These are phyloP conservation scores for Patella ulyssiponensis DNA, from an alignment of 2,888 invertebrate genomes.

Conservation along the genomic window DNA sequence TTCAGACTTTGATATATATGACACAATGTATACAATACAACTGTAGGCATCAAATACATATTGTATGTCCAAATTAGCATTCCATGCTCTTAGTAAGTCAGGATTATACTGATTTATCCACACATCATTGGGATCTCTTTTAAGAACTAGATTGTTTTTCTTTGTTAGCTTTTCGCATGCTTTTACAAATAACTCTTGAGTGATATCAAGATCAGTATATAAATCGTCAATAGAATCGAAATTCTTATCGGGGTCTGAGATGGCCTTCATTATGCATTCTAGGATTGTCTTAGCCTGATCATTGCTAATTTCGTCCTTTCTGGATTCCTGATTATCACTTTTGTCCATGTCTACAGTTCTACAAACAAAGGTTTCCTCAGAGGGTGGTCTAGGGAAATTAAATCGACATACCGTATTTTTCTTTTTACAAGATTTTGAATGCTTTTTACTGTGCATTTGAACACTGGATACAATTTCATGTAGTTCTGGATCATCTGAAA, in stretches of 20 bases:
- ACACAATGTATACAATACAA: conserved; percentile 41
- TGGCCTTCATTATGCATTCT: not conserved
- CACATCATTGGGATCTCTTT: conserved; percentile 12
- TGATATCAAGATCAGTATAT: not conserved
- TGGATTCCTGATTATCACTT: not conserved
- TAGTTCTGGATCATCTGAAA: conserved; percentile 22
- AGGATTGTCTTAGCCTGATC: not conserved
- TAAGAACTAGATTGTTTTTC: not conserved
- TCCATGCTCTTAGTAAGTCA: conserved; percentile 5
- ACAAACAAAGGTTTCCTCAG: not conserved
- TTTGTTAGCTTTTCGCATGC: not conserved
- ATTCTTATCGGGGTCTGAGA: not conserved
- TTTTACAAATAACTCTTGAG: not conserved
- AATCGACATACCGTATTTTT: conserved; percentile 31
- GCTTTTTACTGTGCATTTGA: conserved; percentile 32
- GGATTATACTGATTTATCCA: conserved; percentile 27
- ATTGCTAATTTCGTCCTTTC: not conserved
- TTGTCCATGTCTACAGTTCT: conserved; percentile 10
- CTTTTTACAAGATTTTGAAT: conserved; percentile 34
- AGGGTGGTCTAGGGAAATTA: conserved; percentile 24
- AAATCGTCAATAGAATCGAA: not conserved
- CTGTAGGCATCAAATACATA: conserved; percentile 26
- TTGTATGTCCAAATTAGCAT: conserved; percentile 20
- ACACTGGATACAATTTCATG: conserved; percentile 19
- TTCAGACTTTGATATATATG: conserved; percentile 46